Evolutionary conservation across 1,140 invertebrate genomes (phyloP).

Genomic region (Idris sp.): DNA sequence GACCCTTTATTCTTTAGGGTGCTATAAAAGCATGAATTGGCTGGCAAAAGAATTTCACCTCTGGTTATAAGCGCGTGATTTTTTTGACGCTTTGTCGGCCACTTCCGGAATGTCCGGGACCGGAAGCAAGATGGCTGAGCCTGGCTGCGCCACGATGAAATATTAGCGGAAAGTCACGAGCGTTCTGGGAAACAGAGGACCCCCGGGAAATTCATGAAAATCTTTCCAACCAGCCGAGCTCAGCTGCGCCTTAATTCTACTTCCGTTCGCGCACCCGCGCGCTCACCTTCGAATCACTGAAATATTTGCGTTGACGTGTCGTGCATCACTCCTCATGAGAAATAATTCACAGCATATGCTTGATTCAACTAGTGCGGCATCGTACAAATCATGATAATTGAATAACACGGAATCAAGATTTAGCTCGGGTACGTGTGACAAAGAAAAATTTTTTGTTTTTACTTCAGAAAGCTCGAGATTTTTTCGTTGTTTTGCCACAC

Average conservation of each 20-base stretch:
- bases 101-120: slow-evolving; percentile 70
- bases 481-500: slow-evolving; percentile 3
- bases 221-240: slow-evolving; percentile 64
- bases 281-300: slow-evolving; percentile 59
- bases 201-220: slow-evolving; percentile 73
- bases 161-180: slow-evolving; percentile 75
- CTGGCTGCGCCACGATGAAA: slow-evolving; percentile 71
- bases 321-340: slow-evolving; percentile 61
- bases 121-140: slow-evolving; percentile 77
- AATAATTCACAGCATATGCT: slow-evolving; percentile 58
- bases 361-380: slow-evolving; percentile 52
- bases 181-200: slow-evolving; percentile 65
- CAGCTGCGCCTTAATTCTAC: slow-evolving; percentile 64
- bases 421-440: slow-evolving; percentile 26
- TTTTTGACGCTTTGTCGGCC: too few species aligned
- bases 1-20: too few species aligned
- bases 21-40: too few species aligned
- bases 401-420: slow-evolving; percentile 57
- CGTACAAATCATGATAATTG: slow-evolving; percentile 57
- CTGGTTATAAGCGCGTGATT: slow-evolving; percentile 75
- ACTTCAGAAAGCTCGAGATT: slow-evolving; percentile 3
- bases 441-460: slow-evolving; percentile 9
- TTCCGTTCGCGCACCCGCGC: slow-evolving; percentile 60
- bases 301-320: slow-evolving; percentile 63
- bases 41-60: too few species aligned